These are phyloP conservation scores for Labeo rohita DNA, from an alignment of 2,113 vertebrate species.

Conservation along the genomic window DNA sequence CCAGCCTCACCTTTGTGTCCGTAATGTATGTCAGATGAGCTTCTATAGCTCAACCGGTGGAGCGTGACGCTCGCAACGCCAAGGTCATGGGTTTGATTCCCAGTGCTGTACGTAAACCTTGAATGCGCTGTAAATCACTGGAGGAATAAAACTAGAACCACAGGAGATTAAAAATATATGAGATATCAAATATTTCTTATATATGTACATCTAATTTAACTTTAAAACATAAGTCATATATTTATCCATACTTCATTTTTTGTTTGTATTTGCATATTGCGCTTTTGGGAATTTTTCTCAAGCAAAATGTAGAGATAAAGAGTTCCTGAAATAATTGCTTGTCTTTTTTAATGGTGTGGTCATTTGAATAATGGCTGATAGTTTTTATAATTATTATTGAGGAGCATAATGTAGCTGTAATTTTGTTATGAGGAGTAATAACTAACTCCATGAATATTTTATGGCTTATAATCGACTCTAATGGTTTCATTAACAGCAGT, in stretches of 20 bases:
- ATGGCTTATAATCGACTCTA: constrained; percentile 50
- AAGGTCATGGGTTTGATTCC: background rate
- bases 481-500: constrained; percentile 41
- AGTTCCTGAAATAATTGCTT: background rate
- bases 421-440: constrained; percentile 24
- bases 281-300: background rate
- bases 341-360: background rate
- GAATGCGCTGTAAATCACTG: background rate
- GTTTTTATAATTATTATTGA: background rate
- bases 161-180: background rate
- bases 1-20: constrained; percentile 1
- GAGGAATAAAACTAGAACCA: background rate
- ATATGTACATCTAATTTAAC: background rate
- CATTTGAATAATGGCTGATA: constrained; percentile 5
- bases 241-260: background rate
- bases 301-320: background rate
- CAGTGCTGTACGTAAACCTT: background rate
- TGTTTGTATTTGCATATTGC: background rate
- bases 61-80: background rate
- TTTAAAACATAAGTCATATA: too few relatives aligned
- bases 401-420: background rate
- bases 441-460: constrained; percentile 33
- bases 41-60: background rate
- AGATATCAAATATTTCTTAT: background rate
- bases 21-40: background rate